These are phyloP conservation scores for Cephalopholis sonnerati DNA, from an alignment of 2,113 vertebrate genomes.

Conservation along the genomic window DNA sequence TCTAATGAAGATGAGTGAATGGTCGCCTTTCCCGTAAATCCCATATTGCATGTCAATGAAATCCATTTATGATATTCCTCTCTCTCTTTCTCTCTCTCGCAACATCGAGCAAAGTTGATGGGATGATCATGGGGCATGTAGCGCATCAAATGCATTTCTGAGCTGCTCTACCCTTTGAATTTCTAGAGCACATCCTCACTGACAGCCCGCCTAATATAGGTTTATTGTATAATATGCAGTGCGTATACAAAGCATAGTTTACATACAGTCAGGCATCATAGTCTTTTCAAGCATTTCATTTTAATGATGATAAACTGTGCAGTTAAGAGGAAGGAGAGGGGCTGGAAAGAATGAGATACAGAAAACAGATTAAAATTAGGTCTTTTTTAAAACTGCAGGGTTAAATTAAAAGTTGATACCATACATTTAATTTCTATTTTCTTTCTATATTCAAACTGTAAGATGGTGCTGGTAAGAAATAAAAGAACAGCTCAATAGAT, in stretches of 20 bases:
- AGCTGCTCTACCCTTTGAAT: conserved; percentile 61
- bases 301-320: conserved; percentile 46
- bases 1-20: conserved; percentile 77
- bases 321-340: background rate
- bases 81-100: conserved; percentile 19
- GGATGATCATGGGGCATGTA: conserved; percentile 75
- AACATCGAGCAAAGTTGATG: conserved; percentile 74
- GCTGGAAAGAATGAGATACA: background rate
- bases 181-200: conserved; percentile 56
- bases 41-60: conserved; percentile 76
- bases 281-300: conserved; percentile 42
- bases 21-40: conserved; percentile 64
- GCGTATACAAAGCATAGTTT: conserved; percentile 38
- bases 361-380: background rate
- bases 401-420: background rate
- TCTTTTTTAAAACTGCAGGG: background rate
- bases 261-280: conserved; percentile 14
- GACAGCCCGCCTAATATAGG: conserved; percentile 40
- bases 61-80: conserved; percentile 70
- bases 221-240: conserved; percentile 53
- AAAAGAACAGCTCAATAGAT: background rate
- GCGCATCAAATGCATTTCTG: conserved; percentile 75
- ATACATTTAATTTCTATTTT: background rate
- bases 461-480: background rate
- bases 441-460: background rate